Conservation (phyloP, 2,113 vertebrate species). For the Prunella himalayana region DNA sequence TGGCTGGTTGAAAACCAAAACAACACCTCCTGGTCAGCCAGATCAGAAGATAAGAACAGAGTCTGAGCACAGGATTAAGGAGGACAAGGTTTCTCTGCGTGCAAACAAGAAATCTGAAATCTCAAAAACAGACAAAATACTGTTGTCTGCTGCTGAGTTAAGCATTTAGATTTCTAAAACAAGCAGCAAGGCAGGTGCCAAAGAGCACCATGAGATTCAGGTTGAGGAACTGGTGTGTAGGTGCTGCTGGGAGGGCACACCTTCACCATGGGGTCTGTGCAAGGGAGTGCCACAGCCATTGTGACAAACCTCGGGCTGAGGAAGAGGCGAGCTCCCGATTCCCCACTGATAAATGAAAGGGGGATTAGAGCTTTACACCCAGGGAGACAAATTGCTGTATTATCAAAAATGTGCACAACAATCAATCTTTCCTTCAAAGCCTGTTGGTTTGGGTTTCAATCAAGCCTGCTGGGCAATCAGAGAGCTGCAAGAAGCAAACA, state of each 20-base stretch:
- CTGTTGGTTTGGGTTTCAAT: neutral
- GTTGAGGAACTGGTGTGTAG: neutral
- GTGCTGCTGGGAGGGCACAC: neutral
- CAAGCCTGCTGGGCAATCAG: neutral
- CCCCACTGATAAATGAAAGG: neutral
- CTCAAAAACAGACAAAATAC: neutral
- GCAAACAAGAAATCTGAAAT: neutral
- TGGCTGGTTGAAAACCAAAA: neutral
- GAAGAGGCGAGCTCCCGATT: neutral
- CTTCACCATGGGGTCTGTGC: neutral
- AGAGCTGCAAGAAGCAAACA: neutral
- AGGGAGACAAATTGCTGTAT: neutral
- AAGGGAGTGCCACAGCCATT: neutral
- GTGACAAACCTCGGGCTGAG: neutral
- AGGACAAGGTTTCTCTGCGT: neutral
- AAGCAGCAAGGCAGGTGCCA: neutral
- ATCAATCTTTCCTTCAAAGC: slow-evolving; percentile 15
- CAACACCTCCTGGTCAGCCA: neutral
- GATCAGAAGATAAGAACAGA: neutral
- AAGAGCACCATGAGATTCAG: neutral
- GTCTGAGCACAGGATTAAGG: neutral
- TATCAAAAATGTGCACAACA: neutral
- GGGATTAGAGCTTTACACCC: neutral
- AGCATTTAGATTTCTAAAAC: neutral
- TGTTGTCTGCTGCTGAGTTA: neutral